Percentiles rank a stretch among this genome's conserved stretches.
Evolutionary conservation across 1,140 invertebrate genomes (phyloP).

Genomic region (Caligus rogercresseyi): DNA sequence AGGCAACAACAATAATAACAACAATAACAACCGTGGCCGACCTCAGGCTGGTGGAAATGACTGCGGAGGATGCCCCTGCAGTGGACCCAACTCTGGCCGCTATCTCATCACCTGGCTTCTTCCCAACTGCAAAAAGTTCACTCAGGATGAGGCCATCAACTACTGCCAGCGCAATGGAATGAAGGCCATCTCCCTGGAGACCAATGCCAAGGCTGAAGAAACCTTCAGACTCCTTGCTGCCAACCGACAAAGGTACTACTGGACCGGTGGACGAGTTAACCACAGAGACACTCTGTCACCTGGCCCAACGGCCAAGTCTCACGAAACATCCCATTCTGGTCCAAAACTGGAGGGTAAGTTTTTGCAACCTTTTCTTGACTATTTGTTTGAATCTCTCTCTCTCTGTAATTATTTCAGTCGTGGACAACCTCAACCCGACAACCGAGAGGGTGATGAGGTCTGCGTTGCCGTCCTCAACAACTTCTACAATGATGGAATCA

Average conservation of each 20-base stretch:
- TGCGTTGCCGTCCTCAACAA: slow-evolving; percentile 75
- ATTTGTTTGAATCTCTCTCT: neutral
- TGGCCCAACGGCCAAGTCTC: neutral
- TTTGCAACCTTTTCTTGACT: neutral
- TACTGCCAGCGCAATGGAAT: neutral
- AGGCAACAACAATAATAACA: neutral
- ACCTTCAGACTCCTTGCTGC: neutral
- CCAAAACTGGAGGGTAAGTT: neutral
- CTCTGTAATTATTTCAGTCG: neutral
- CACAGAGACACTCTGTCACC: neutral
- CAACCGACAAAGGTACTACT: slow-evolving; percentile 1
- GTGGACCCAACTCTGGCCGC: neutral
- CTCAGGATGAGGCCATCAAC: neutral
- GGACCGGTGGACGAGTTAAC: slow-evolving; percentile 10
- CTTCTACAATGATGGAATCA: slow-evolving; percentile 77
- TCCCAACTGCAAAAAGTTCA: neutral
- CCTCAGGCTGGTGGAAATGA: too few relatives aligned
- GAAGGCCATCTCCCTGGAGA: neutral
- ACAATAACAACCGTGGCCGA: neutral
- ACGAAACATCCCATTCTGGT: neutral
- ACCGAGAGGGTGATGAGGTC: slow-evolving; percentile 73
- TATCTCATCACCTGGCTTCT: neutral
- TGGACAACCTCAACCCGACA: slow-evolving; percentile 55
- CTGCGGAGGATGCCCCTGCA: neutral
- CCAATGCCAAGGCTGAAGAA: neutral